phyloP scores from a whole-genome alignment of 2,888 invertebrate species.

The Busseola fusca region DNA sequence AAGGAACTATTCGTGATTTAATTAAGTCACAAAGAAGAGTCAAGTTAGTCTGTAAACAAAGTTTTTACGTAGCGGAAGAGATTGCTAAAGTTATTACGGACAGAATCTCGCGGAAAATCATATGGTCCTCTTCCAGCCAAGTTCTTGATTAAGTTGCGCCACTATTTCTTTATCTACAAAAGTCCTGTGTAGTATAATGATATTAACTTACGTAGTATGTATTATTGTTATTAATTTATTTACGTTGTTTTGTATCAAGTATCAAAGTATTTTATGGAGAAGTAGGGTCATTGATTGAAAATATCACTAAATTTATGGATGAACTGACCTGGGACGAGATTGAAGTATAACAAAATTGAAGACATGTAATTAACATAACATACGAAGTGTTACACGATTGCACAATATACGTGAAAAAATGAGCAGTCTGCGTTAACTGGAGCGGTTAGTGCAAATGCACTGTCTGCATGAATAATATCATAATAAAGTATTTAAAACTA shows the following conservation, averaged over 20 bases:
- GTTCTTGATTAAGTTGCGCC: conserved; percentile 71
- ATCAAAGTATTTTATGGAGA: neutral
- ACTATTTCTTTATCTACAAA: conserved; percentile 58
- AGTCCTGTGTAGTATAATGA: conserved; percentile 4
- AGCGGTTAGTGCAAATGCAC: conserved; percentile 62
- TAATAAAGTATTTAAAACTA: conserved; percentile 41
- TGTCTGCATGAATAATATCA: conserved; percentile 61
- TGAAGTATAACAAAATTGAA: conserved; percentile 34
- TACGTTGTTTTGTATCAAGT: neutral
- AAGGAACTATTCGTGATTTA: conserved; percentile 29
- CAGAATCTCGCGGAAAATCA: conserved; percentile 59
- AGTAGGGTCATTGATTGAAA: neutral
- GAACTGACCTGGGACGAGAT: conserved; percentile 18
- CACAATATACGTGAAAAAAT: conserved; percentile 58
- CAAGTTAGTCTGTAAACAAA: conserved; percentile 64
- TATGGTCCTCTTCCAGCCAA: conserved; percentile 61
- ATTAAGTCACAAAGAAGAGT: conserved; percentile 39
- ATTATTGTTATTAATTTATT: neutral
- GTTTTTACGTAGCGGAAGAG: conserved; percentile 64
- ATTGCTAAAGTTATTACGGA: conserved; percentile 72
- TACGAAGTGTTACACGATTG: conserved; percentile 48
- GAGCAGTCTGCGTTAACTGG: conserved; percentile 62
- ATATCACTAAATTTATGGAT: neutral
- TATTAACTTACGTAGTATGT: conserved; percentile 4
- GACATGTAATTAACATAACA: conserved; percentile 35